phyloP scores from a whole-genome alignment of 2,113 vertebrate genomes.

The Serinus canaria region DNA sequence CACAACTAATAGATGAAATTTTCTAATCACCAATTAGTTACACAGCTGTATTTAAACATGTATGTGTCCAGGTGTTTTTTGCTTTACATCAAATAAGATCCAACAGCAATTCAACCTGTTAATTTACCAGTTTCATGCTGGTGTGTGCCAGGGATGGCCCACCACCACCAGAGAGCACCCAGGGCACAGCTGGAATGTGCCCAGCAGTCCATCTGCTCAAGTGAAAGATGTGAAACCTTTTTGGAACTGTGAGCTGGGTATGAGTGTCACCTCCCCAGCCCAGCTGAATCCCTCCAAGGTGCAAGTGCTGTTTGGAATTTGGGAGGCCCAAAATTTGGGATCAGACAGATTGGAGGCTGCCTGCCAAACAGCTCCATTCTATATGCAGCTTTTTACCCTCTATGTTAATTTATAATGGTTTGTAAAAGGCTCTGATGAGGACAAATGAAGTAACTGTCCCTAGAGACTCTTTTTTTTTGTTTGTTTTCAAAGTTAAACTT shows the following conservation, averaged over 20 bases:
- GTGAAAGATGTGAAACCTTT: neutral
- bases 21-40: neutral
- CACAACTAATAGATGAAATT: neutral
- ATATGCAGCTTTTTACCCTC: neutral
- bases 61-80: accelerated
- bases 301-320: neutral
- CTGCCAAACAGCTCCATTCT: neutral
- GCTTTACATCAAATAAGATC: neutral
- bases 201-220: neutral
- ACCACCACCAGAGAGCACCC: neutral
- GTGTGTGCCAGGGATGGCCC: neutral
- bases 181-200: neutral
- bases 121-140: neutral
- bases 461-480: neutral
- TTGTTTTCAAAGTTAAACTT: neutral
- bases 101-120: neutral
- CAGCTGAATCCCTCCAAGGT: neutral
- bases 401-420: neutral
- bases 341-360: neutral
- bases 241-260: neutral
- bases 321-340: accelerated
- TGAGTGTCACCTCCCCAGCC: neutral
- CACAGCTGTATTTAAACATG: neutral
- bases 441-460: neutral
- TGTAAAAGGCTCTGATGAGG: neutral